phyloP scores from a whole-genome alignment of 92 coral and sea anemone species.

The Pocillopora grandis region DNA sequence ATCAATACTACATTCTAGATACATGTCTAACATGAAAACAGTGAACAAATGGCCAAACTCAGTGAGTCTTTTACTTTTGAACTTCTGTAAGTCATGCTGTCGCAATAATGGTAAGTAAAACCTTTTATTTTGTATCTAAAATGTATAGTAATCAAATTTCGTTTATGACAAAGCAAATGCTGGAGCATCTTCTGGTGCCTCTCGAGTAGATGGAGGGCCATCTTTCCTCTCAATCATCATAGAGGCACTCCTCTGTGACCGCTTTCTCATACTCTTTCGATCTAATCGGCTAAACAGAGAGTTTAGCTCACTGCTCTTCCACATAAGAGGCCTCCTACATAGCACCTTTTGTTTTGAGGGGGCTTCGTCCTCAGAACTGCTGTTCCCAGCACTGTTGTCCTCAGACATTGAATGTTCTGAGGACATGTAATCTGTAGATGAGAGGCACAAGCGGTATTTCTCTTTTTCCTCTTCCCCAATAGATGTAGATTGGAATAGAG shows the following conservation, averaged over 20 bases:
- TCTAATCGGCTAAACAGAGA: slow-evolving; percentile 33
- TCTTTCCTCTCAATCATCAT: slow-evolving; percentile 34
- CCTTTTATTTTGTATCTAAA: background rate
- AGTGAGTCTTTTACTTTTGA: background rate
- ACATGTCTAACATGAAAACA: background rate
- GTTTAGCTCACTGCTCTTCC: slow-evolving; percentile 31
- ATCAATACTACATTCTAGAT: background rate
- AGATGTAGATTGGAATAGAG: slow-evolving; percentile 40
- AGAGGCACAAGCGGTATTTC: slow-evolving; percentile 7
- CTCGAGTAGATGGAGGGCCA: slow-evolving; percentile 47
- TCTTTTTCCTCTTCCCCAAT: slow-evolving; percentile 25
- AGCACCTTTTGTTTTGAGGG: slow-evolving; percentile 23
- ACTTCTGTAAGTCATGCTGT: background rate
- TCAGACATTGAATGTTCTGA: slow-evolving; percentile 45
- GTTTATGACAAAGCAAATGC: slow-evolving; percentile 12
- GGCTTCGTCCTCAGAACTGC: slow-evolving; percentile 32
- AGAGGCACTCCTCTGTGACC: slow-evolving; percentile 18
- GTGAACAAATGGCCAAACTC: background rate
- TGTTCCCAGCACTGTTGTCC: slow-evolving; percentile 6
- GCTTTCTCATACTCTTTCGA: slow-evolving; percentile 24
- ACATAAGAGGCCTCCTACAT: slow-evolving; percentile 39
- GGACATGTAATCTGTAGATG: slow-evolving; percentile 31
- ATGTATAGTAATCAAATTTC: background rate
- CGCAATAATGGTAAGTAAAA: background rate
- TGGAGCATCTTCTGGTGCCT: slow-evolving; percentile 55